Evolutionary conservation across 2,888 invertebrate species (phyloP), one percentile per base, ranked within the genome.

Genomic region (Phyllotreta cruciferae): DNA sequence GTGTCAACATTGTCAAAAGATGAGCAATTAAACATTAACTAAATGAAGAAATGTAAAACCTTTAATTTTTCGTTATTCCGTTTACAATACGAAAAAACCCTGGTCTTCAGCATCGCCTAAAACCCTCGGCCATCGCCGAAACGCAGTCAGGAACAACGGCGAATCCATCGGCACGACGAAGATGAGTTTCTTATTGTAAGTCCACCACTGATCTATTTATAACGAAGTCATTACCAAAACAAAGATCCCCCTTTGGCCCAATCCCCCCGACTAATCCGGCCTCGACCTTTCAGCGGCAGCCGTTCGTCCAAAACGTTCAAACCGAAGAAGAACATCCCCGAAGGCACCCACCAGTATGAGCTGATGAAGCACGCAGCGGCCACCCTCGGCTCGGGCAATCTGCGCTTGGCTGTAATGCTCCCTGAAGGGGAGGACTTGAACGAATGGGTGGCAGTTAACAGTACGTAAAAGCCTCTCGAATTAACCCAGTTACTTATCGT

Each of bases 361-460:
- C 85, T 98, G 81, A 97, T 98, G 97, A 94, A 97, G 84, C 97
- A 96, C 86, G 96, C 96, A n/a, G 97, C 97, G 1, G 96, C 97
- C 63, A 99, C 99, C 0, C 85, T 99, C 45, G 99, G 98, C 62
- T 98, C 97, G 50, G 98, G 98, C 24, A 98, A 98, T 85, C 85
- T 99, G 70, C 86, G 98, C 67, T 87, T 96, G 67, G 99, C 98
- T 47, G 98, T 99, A 60, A 92, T 94, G 87, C 84, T 98, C 73
- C 98, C 98, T 0, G 98, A 98, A 82, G 98, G 99, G 39, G 99
- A 99, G 83, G 99, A 99, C 83, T 87, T 97, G 69, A 98, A 99
- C 79, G 99, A 99, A 85, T 99, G 99, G 99, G 96, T 99, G 44
- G 99, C 99, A 60, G 98, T 99, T 49, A 99, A 99, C 81, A 98